Evolutionary conservation across 1,140 invertebrate species (phyloP).

Genomic region (Tribolium madens): DNA sequence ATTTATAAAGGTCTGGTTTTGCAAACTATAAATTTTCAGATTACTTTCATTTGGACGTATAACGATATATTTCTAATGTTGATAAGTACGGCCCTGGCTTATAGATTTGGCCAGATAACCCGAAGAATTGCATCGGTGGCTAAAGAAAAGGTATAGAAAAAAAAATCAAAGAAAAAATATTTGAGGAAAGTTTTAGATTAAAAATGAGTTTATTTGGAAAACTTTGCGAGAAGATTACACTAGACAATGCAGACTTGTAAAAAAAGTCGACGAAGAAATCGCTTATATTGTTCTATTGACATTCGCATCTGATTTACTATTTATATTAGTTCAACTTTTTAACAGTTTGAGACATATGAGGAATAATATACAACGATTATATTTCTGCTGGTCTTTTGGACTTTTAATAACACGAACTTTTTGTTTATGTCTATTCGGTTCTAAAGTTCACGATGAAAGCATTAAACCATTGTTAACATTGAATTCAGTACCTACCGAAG

Average conservation of each 20-base stretch:
- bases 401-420: conserved; percentile 73
- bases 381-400: conserved; percentile 77
- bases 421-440: conserved; percentile 75
- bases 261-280: conserved; percentile 71
- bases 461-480: conserved; percentile 71
- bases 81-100: conserved; percentile 73
- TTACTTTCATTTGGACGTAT: conserved; percentile 75
- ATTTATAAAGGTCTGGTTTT: conserved; percentile 45
- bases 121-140: conserved; percentile 65
- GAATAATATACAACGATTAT: conserved; percentile 69
- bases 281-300: conserved; percentile 75
- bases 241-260: conserved; percentile 72
- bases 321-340: conserved; percentile 78
- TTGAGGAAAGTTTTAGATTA: conserved; percentile 62
- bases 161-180: background rate
- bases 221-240: conserved; percentile 74
- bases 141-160: conserved; percentile 66
- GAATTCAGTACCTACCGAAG: conserved; percentile 73
- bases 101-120: conserved; percentile 74
- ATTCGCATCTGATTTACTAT: conserved; percentile 77
- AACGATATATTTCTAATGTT: conserved; percentile 78
- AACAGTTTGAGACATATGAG: conserved; percentile 73
- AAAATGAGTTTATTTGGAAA: conserved; percentile 71
- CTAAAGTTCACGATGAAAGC: conserved; percentile 74
- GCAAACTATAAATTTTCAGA: conserved; percentile 49